Percentiles rank a stretch among this genome's conserved stretches.
phyloP scores from a whole-genome alignment of 2,113 vertebrate species.

The Cebidichthys violaceus region DNA sequence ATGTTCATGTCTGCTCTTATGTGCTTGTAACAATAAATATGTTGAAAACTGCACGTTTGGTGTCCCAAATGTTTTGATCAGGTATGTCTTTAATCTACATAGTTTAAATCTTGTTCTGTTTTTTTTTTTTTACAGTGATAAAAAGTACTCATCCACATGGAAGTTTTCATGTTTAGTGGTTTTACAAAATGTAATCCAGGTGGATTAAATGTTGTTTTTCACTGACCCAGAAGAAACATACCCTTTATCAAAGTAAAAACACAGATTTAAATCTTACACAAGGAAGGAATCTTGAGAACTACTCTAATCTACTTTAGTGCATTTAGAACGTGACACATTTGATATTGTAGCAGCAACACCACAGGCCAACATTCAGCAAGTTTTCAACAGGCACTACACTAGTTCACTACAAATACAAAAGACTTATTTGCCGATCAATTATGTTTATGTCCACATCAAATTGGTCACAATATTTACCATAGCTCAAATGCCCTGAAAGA shows the following conservation, averaged over 20 bases:
- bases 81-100: not conserved
- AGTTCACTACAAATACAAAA: not conserved
- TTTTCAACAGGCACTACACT: no score
- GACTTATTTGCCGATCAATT: not conserved
- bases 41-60: constrained; percentile 60
- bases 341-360: no score
- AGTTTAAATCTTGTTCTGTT: no score
- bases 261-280: not conserved
- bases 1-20: constrained; percentile 81
- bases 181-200: not conserved
- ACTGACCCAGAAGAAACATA: not conserved
- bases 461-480: no score
- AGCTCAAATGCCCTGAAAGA: no score
- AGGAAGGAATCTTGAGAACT: no score
- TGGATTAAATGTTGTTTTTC: not conserved
- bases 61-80: not conserved
- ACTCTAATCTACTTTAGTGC: no score
- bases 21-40: constrained; percentile 82
- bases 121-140: no score
- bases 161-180: not conserved
- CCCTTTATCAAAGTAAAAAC: not conserved
- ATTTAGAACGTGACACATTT: no score
- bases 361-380: no score
- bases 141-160: no score
- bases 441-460: not conserved